A percentile compares a stretch with the other conserved stretches of the same genome.
Evolutionary conservation across 2,888 invertebrate species (phyloP).

Genomic region (Oscheius sp.): DNA sequence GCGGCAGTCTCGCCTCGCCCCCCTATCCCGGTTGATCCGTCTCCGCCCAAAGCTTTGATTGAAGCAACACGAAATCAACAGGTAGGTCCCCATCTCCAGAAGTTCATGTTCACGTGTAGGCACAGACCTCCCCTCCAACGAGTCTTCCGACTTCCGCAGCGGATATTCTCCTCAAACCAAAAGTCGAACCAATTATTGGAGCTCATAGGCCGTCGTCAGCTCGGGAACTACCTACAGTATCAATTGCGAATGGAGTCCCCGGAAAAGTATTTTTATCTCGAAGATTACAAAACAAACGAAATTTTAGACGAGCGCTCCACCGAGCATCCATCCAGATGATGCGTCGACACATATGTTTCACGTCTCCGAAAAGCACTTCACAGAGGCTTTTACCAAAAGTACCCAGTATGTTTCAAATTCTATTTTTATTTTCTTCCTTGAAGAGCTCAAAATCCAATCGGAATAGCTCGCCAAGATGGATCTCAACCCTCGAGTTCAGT

Average conservation of each 20-base stretch:
- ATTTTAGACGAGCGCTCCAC: conserved; percentile 15
- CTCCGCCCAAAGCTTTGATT: conserved; percentile 47
- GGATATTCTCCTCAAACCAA: background rate
- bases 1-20: conserved; percentile 53
- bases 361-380: conserved; percentile 54
- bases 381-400: conserved; percentile 43
- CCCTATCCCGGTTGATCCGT: conserved; percentile 63
- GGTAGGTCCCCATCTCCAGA: background rate
- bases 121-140: conserved; percentile 31
- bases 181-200: conserved; percentile 16
- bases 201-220: conserved; percentile 5
- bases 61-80: conserved; percentile 33
- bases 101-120: conserved; percentile 5
- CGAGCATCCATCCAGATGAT: background rate
- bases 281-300: too few species aligned
- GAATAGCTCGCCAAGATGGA: conserved; percentile 23
- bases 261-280: conserved; percentile 22
- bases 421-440: background rate
- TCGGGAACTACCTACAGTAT: background rate
- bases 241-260: background rate
- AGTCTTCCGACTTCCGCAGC: conserved; percentile 1
- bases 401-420: background rate
- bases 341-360: conserved; percentile 32
- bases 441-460: conserved; percentile 25
- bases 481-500: background rate